A percentile compares a stretch with the other conserved stretches of the same genome.
phyloP scores from a whole-genome alignment of 2,113 vertebrate genomes.

The Catharus fuscescens region DNA sequence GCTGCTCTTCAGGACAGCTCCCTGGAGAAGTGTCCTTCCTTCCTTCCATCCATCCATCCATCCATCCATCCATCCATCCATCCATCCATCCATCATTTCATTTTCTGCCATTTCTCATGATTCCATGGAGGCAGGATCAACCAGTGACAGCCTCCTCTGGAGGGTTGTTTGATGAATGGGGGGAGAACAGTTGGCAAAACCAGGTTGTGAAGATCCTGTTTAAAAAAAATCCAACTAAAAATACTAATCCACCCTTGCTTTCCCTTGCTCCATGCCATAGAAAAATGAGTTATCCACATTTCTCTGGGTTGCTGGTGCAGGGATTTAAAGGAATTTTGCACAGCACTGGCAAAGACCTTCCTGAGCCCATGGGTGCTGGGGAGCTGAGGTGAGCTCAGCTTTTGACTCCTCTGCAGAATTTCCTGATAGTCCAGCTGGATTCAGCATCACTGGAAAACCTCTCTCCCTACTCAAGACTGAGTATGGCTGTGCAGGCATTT shows the following conservation, averaged over 20 bases:
- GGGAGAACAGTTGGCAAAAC: neutral
- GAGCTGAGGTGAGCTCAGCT: neutral
- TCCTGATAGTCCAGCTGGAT: neutral
- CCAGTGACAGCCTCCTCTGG: neutral
- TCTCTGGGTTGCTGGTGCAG: neutral
- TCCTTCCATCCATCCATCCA: neutral
- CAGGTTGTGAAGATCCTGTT: neutral
- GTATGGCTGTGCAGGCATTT: neutral
- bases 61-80: neutral
- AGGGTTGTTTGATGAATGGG: neutral
- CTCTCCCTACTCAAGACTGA: neutral
- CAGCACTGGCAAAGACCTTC: neutral
- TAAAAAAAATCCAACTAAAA: neutral
- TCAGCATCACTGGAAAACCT: neutral
- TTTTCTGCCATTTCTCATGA: neutral
- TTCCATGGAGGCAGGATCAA: neutral
- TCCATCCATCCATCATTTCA: neutral
- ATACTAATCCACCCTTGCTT: neutral
- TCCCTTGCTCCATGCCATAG: fast-evolving
- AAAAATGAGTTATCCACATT: neutral
- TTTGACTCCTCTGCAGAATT: fast-evolving
- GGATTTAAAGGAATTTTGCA: neutral
- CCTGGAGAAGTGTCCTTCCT: neutral
- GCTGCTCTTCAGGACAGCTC: neutral
- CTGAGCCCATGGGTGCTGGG: neutral